Base-by-base conservation (phyloP, 2,888 invertebrate genomes). In the Hoplodrina blanda region DNA sequence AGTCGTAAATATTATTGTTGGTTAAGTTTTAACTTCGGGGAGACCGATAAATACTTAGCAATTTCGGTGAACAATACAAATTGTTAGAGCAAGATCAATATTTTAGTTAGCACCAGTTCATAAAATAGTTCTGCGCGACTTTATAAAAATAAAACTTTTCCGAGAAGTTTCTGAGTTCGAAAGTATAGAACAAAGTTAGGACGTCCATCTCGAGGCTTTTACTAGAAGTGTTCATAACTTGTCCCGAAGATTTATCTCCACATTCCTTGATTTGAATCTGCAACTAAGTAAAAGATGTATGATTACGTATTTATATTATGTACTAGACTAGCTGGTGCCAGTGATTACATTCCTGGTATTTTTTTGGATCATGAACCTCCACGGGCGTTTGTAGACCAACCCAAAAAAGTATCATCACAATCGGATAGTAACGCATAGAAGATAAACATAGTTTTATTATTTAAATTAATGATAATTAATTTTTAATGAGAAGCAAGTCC, bases 1-100 rank as follows among this genome's bases (percentile, higher is more conserved):
- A 19, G 44, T 33, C 41, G 37, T 76, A 62, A 69, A 76, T 55
- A 56, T 79, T 15, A 33, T 37, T 19, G 19, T 17, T 17, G 17
- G 11, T 44, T 17, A 15, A 33, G 19, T 72, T 61, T 50, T 25
- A 11, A 53, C n/a, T 25, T 19, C 33, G 7, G 10, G 15, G 1
- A n/a, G 41, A 15, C 56, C 11, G 0, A 54, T 59, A 17, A 11
- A 20, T 52, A 33, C 19, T 46, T 8, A n/a, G 4, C 37, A 0
- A 69, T 44, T 70, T 71, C 5, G 33, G 17, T 25, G 10, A 8
- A 50, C 4, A 44, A 37, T 52, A 62, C 13, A 15, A n/a, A 17
- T 17, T 56, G 4, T 25, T 6, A 13, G 13, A 55, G 17, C 6
- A 17, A 44, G 15, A 50, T 11, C 17, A 44, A 72, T 52, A 11